Conservation (phyloP, 2,888 invertebrate genomes). For the Rhimphoctona megacephalus region DNA sequence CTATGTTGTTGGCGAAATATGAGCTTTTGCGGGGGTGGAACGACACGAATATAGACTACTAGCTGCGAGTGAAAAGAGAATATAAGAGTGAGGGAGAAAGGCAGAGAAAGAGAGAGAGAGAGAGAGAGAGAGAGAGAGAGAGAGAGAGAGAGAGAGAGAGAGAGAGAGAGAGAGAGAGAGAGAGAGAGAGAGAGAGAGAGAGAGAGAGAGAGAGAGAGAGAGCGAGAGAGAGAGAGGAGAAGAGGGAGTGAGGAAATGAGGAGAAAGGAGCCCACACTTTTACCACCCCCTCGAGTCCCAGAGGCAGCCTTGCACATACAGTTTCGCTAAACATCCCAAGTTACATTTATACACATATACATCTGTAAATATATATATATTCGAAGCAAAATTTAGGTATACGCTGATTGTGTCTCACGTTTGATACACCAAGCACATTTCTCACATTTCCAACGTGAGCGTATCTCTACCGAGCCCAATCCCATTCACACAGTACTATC, state of each 20-base stretch:
- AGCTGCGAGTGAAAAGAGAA: background rate
- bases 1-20: constrained; percentile 38
- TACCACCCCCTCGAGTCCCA: constrained; percentile 28
- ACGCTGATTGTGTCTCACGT: background rate
- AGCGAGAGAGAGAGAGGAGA: background rate
- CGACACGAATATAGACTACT: constrained; percentile 16
- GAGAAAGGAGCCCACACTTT: constrained; percentile 52
- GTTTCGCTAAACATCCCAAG: constrained; percentile 1
- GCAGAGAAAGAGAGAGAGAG: background rate
- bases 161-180: background rate
- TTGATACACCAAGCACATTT: constrained; percentile 6
- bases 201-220: background rate
- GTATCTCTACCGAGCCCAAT: background rate
- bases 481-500: background rate
- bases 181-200: background rate
- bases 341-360: background rate
- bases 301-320: background rate
- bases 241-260: background rate
- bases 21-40: constrained; percentile 21
- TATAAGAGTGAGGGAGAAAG: background rate
- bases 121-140: background rate
- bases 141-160: background rate
- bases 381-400: constrained; percentile 15
- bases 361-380: background rate
- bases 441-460: constrained; percentile 3